Percentiles rank a stretch among this genome's conserved stretches.
Evolutionary conservation across 2,888 invertebrate species (phyloP).

Genomic region (Uropetala carovei): DNA sequence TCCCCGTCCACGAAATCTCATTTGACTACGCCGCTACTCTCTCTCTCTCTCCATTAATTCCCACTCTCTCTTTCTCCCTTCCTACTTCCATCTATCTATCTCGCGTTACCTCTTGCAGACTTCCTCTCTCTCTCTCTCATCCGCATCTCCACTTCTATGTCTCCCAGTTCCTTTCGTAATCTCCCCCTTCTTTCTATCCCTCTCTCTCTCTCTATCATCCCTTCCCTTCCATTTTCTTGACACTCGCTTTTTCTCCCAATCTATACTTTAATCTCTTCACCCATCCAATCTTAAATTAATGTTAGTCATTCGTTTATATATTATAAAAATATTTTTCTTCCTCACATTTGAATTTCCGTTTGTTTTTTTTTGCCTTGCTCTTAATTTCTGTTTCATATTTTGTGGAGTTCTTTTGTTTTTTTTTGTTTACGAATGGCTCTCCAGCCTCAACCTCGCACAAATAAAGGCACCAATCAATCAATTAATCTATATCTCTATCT

Average conservation of each 20-base stretch:
- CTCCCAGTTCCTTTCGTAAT: background rate
- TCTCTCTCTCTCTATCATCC: background rate
- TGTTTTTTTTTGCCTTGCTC: too few relatives aligned
- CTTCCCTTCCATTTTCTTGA: background rate
- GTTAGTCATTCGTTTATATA: too few relatives aligned
- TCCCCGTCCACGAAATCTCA: too few relatives aligned
- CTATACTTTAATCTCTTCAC: too few relatives aligned
- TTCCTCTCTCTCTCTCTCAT: background rate
- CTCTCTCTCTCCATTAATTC: background rate
- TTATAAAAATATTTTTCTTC: too few relatives aligned
- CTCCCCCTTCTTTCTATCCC: background rate
- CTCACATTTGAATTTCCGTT: too few relatives aligned
- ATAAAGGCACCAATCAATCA: background rate
- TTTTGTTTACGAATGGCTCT: background rate
- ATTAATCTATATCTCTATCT: background rate
- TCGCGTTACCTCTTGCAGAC: background rate
- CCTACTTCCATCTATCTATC: too few relatives aligned
- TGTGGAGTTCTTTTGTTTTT: too few relatives aligned
- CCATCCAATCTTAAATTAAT: too few relatives aligned
- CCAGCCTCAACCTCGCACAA: too few relatives aligned
- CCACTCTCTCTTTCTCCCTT: background rate
- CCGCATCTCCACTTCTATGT: background rate
- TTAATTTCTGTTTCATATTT: too few relatives aligned
- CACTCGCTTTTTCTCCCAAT: background rate
- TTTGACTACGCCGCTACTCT: too few relatives aligned